Evolutionary conservation across 2,888 invertebrate species (phyloP).

Genomic region (Eurytoma adleriae): DNA sequence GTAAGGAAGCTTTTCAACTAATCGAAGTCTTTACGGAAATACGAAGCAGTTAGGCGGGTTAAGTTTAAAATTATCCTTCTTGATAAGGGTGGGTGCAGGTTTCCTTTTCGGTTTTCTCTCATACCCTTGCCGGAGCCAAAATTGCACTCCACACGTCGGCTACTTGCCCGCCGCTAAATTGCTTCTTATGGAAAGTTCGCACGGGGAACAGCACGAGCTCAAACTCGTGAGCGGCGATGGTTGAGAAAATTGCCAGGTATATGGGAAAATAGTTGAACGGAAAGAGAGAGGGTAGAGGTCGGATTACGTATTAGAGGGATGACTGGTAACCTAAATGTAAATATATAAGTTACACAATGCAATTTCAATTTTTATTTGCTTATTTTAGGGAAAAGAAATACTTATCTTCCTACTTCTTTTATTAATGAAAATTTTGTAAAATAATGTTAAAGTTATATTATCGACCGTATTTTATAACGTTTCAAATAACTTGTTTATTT

Average conservation of each 20-base stretch:
- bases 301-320: conserved; percentile 58
- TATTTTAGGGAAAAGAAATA: conserved; percentile 35
- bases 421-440: too few relatives aligned
- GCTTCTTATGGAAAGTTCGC: conserved; percentile 70
- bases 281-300: conserved; percentile 53
- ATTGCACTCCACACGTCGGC: conserved; percentile 56
- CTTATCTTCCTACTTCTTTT: too few relatives aligned
- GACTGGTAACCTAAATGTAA: too few relatives aligned
- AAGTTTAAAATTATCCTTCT: conserved; percentile 19
- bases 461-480: too few relatives aligned
- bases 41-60: too few relatives aligned
- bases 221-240: conserved; percentile 40
- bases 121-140: conserved; percentile 42
- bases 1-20: too few relatives aligned
- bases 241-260: conserved; percentile 47
- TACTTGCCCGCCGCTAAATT: conserved; percentile 65
- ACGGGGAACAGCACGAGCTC: conserved; percentile 57
- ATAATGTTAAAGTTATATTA: too few relatives aligned
- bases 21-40: too few relatives aligned
- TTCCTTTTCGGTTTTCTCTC: not conserved
- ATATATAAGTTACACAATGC: too few relatives aligned
- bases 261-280: conserved; percentile 58
- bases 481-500: too few relatives aligned
- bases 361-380: too few relatives aligned
- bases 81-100: not conserved